Conservation (phyloP, 2,888 invertebrate genomes). For the Ceratothoa steindachneri region DNA sequence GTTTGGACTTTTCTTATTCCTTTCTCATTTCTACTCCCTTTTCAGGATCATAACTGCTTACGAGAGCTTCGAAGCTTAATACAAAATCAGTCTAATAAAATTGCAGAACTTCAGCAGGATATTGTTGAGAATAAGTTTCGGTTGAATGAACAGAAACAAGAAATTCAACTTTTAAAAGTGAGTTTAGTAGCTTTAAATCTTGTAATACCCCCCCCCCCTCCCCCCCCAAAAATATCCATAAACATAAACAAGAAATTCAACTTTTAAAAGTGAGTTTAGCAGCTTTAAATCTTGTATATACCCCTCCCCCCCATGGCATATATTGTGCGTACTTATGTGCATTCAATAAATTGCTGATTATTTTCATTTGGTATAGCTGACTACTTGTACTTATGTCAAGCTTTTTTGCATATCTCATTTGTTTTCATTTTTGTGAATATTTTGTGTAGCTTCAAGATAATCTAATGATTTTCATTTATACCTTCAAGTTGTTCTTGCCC, state of each 20-base stretch:
- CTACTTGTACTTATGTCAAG: no score
- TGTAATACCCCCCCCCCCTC: no score
- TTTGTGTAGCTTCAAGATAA: no score
- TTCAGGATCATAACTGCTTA: slow-evolving; percentile 83
- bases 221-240: slow-evolving; percentile 54
- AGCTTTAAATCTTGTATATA: no score
- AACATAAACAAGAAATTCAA: slow-evolving; percentile 82
- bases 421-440: no score
- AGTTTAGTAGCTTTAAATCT: no score
- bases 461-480: no score
- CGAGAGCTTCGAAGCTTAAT: slow-evolving; percentile 78
- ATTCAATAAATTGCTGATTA: no score
- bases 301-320: neutral
- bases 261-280: slow-evolving; percentile 71
- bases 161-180: slow-evolving; percentile 80
- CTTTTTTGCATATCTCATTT: no score
- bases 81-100: slow-evolving; percentile 77
- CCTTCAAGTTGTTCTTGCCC: no score
- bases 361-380: no score
- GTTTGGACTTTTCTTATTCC: neutral
- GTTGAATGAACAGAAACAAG: slow-evolving; percentile 82
- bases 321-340: no score
- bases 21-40: slow-evolving; percentile 13
- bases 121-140: slow-evolving; percentile 78
- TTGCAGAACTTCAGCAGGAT: slow-evolving; percentile 80